These are phyloP conservation scores for Pollenia amentaria DNA, from an alignment of 2,888 invertebrate genomes.

Conservation along the genomic window DNA sequence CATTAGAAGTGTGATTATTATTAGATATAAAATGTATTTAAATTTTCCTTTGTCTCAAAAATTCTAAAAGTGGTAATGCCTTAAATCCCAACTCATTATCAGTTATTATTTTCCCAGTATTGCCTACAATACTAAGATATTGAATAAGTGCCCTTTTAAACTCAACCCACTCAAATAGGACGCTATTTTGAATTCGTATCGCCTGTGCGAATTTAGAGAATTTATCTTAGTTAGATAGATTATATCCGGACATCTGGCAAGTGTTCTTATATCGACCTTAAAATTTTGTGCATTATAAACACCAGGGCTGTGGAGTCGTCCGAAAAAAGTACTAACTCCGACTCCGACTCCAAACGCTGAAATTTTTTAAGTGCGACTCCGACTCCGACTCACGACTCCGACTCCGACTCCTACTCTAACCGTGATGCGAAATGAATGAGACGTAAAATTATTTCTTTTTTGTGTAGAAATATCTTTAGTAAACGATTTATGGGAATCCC, in stretches of 20 bases:
- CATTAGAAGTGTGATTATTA: constrained; percentile 71
- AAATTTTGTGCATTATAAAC: constrained; percentile 15
- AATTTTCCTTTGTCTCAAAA: constrained; percentile 41
- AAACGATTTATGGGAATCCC: too few relatives aligned
- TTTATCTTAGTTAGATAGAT: constrained; percentile 9
- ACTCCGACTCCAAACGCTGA: too few relatives aligned
- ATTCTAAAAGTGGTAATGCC: too few relatives aligned
- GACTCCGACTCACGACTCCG: too few relatives aligned
- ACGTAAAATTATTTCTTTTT: too few relatives aligned
- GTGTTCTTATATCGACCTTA: constrained; percentile 4
- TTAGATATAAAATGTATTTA: too few relatives aligned
- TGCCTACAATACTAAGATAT: constrained; percentile 68
- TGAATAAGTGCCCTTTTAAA: constrained; percentile 66
- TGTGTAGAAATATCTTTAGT: too few relatives aligned
- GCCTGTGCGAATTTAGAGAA: constrained; percentile 32
- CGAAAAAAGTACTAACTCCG: too few relatives aligned
- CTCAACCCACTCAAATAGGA: constrained; percentile 72
- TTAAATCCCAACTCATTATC: constrained; percentile 74
- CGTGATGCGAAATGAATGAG: too few relatives aligned
- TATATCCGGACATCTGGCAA: not conserved
- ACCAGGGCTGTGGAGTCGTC: too few relatives aligned
- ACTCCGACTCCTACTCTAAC: too few relatives aligned
- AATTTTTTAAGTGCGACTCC: too few relatives aligned
- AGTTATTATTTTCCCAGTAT: constrained; percentile 60
- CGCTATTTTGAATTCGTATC: constrained; percentile 64